Conservation (phyloP, 2,888 invertebrate species). For the Dicyrtoma fusca region DNA sequence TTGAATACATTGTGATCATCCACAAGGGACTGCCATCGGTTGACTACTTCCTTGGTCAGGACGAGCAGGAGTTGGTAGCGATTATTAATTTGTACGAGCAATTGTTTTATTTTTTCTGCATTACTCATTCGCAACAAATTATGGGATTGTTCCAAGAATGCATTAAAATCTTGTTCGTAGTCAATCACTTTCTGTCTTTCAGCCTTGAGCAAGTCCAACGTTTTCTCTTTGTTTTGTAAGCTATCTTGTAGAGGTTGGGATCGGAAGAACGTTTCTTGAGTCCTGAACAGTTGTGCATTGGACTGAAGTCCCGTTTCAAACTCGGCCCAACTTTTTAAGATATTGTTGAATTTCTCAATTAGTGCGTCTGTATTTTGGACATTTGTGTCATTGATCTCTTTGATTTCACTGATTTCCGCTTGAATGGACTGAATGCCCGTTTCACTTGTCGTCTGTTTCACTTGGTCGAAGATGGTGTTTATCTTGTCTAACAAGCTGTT, state of each 20-base stretch:
- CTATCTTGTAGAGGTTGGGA: conserved; percentile 83
- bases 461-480: conserved; percentile 65
- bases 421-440: conserved; percentile 53
- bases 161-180: conserved; percentile 83
- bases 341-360: conserved; percentile 70
- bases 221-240: conserved; percentile 77
- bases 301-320: conserved; percentile 81
- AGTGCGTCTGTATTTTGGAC: conserved; percentile 54
- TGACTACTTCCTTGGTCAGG: conserved; percentile 82
- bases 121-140: conserved; percentile 80
- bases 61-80: conserved; percentile 79
- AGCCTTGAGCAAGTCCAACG: conserved; percentile 72
- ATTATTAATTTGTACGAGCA: conserved; percentile 86
- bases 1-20: conserved; percentile 80
- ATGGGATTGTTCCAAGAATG: conserved; percentile 87
- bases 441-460: conserved; percentile 60
- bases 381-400: conserved; percentile 57
- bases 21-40: conserved; percentile 79
- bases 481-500: conserved; percentile 68
- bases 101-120: conserved; percentile 80
- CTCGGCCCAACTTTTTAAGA: conserved; percentile 80
- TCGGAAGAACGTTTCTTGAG: conserved; percentile 79
- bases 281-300: conserved; percentile 83
- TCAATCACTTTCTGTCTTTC: conserved; percentile 75
- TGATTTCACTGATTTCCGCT: conserved; percentile 56